phyloP scores from a whole-genome alignment of 2,888 invertebrate genomes.

The Fabriciana adippe region DNA sequence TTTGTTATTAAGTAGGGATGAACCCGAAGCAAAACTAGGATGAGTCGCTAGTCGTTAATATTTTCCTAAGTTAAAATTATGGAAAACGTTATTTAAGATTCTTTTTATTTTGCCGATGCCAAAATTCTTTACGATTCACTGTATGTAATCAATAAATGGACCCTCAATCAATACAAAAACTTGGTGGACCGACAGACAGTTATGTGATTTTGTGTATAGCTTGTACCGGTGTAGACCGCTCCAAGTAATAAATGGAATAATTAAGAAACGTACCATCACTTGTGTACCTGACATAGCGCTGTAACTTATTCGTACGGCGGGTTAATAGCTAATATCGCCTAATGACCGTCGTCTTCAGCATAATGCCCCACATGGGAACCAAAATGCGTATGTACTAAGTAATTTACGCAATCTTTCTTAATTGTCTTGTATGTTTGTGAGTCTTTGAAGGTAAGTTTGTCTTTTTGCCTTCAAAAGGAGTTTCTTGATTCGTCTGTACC shows the following conservation, averaged over 20 bases:
- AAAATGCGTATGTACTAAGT: constrained; percentile 48
- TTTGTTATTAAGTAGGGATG: too few relatives aligned
- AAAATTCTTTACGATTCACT: too few relatives aligned
- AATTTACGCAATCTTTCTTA: constrained; percentile 53
- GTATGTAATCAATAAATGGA: too few relatives aligned
- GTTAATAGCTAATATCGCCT: constrained; percentile 82
- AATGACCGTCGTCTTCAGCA: constrained; percentile 79
- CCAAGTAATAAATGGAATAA: neutral
- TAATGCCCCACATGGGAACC: constrained; percentile 73
- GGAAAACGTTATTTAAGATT: too few relatives aligned
- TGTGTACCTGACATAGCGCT: constrained; percentile 41
- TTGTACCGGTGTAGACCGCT: neutral
- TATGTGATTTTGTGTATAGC: neutral
- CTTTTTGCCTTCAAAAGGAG: neutral
- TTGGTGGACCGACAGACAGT: neutral
- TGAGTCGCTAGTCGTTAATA: too few relatives aligned
- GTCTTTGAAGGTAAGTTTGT: neutral
- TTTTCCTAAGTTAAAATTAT: too few relatives aligned
- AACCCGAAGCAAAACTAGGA: too few relatives aligned
- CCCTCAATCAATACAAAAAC: too few relatives aligned
- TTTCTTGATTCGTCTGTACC: too few relatives aligned
- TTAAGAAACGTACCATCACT: neutral
- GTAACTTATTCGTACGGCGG: constrained; percentile 69
- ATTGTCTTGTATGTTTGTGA: constrained; percentile 40
- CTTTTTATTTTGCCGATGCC: too few relatives aligned